Evolutionary conservation across 2,888 invertebrate species (phyloP), one percentile per base, ranked within the genome.

Genomic region (Hyppa rectilinea): DNA sequence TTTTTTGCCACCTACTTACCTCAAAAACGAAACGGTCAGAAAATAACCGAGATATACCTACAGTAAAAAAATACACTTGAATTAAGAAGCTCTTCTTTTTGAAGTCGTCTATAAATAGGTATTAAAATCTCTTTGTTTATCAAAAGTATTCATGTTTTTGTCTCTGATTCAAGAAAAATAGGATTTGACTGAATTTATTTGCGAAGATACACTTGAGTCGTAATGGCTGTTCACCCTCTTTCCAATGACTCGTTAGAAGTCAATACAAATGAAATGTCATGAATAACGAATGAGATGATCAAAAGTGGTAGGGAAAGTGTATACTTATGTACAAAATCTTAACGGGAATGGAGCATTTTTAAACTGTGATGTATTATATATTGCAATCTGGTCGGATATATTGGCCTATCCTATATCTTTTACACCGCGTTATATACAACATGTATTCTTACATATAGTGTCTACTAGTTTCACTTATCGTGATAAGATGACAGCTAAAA

Each of bases 201-300:
- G 56, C 52, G 59, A 80, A 66, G 53, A 61, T 75, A 64, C 68
- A 65, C 71, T 72, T 66, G 58, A 60, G 47, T 62, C 65, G 76
- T 81, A 84, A 81, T 80, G 74, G 77, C 68, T 73, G 71, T 81
- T 80, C 78, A 63, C 68, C 50, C 75, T 71, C 81, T 72, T 81
- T 71, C 64, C 71, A 83, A 70, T 85, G 71, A 83, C 77, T 85
- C 74, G 71, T 81, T 81, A 80, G 74, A 82, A 87, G 80, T 85
- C 88, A 89, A 91, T 89, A 87, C 84, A 87, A 89, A 91, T 90
- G 89, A 88, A 88, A 85, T 85, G 87, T 90, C 90, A 92, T 92
- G 91, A 92, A 93, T 92, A 92, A 90, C 86, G 83, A 90, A 92
- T 91, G 89, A 90, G 88, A 85, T 85, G 88, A 88, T 91, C 88